Percentiles rank a stretch among this genome's conserved stretches.
These are phyloP conservation scores for Oryzias curvinotus DNA, from an alignment of 2,113 vertebrate genomes.

Conservation along the genomic window DNA sequence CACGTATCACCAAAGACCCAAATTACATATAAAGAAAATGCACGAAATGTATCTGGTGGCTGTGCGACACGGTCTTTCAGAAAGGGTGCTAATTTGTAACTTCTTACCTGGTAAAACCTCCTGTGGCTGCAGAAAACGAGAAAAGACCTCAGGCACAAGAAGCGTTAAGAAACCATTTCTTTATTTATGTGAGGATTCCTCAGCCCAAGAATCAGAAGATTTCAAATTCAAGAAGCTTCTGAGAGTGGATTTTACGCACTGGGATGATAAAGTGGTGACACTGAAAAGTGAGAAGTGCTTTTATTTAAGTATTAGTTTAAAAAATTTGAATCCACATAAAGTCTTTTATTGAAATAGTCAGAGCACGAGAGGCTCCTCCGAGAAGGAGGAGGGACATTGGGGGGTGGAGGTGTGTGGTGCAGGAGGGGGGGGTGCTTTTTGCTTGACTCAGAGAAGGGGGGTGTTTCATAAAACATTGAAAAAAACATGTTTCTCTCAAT, in stretches of 20 bases:
- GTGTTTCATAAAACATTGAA: conserved; percentile 46
- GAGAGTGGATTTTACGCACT: too few relatives aligned
- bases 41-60: too few relatives aligned
- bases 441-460: conserved; percentile 34
- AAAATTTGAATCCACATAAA: conserved; percentile 63
- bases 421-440: conserved; percentile 19
- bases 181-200: conserved; percentile 65
- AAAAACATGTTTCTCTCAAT: conserved; percentile 10
- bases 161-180: conserved; percentile 66
- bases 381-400: conserved; percentile 34
- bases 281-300: too few relatives aligned
- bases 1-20: too few relatives aligned
- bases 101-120: neutral
- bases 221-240: too few relatives aligned
- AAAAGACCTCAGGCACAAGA: conserved; percentile 36
- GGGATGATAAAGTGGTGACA: too few relatives aligned
- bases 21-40: too few relatives aligned
- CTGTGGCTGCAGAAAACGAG: neutral
- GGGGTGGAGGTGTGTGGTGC: conserved; percentile 10
- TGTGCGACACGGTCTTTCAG: too few relatives aligned
- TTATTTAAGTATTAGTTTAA: conserved; percentile 18
- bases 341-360: conserved; percentile 47
- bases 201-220: conserved; percentile 31
- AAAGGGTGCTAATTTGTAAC: neutral
- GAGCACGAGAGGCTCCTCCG: conserved; percentile 48